These are phyloP conservation scores for Candoia aspera DNA, from an alignment of 2,113 vertebrate genomes.

Conservation along the genomic window DNA sequence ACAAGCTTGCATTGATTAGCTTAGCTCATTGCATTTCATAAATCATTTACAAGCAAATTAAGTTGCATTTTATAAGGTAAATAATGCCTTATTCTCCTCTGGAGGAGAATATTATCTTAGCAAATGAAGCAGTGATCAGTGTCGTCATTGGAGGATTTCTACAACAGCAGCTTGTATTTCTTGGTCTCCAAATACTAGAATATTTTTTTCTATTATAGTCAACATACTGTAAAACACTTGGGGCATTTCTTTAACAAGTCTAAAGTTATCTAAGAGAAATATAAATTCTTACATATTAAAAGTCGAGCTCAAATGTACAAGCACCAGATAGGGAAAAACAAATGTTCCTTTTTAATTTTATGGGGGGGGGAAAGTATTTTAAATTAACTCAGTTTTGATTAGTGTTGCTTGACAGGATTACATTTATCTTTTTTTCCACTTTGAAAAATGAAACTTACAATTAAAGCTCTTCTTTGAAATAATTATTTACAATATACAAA, in stretches of 20 bases:
- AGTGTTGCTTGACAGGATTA: neutral
- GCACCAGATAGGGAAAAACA: neutral
- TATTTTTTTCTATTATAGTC: constrained; percentile 42
- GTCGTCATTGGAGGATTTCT: neutral
- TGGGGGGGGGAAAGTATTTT: neutral
- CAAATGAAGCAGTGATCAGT: constrained; percentile 25
- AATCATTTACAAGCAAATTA: neutral
- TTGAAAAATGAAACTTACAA: neutral
- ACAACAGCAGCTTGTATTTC: constrained; percentile 15
- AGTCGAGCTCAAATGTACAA: neutral
- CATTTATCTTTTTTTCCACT: neutral
- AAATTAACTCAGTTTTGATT: neutral
- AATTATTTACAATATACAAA: neutral
- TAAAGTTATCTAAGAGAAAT: neutral
- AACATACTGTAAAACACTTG: neutral
- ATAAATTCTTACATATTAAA: constrained; percentile 6
- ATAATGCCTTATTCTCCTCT: constrained; percentile 31
- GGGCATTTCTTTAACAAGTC: neutral
- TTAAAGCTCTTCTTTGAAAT: neutral
- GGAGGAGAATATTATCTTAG: constrained; percentile 25
- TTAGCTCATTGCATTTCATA: constrained; percentile 13
- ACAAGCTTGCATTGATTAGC: constrained; percentile 12
- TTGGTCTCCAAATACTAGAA: constrained; percentile 42
- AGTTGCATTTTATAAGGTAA: constrained; percentile 23
- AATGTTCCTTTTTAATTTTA: constrained; percentile 23